phyloP scores from a whole-genome alignment of 2,113 vertebrate genomes.

The Siniperca knerii region DNA sequence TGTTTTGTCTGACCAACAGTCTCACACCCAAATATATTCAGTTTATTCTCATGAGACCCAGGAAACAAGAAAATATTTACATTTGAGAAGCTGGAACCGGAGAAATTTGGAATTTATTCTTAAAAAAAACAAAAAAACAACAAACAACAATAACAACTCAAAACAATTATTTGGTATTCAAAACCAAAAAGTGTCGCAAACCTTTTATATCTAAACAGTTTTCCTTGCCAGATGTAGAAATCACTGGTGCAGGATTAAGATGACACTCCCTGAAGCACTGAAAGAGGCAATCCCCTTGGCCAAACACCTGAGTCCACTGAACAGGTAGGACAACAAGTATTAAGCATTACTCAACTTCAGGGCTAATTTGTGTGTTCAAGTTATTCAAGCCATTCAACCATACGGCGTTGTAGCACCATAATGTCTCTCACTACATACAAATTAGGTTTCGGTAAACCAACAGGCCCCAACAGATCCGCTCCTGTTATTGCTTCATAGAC shows the following conservation, averaged over 20 bases:
- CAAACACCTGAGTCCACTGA: not conserved
- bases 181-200: not conserved
- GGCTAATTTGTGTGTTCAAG: not conserved
- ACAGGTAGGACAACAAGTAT: slow-evolving; percentile 38
- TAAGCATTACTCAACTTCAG: slow-evolving; percentile 33
- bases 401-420: not conserved
- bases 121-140: not conserved
- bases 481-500: not conserved
- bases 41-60: not conserved
- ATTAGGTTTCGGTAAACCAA: not conserved
- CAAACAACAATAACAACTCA: not conserved
- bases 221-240: not conserved
- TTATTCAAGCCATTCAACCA: not conserved
- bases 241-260: not conserved
- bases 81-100: not conserved
- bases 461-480: not conserved
- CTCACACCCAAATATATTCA: not conserved
- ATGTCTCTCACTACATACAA: slow-evolving; percentile 4
- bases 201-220: not conserved
- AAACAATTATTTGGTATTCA: not conserved
- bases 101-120: no score
- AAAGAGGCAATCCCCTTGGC: not conserved
- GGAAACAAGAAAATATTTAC: not conserved
- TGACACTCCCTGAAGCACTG: slow-evolving; percentile 12
- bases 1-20: not conserved